These are phyloP conservation scores for Meiosimyza platycephala DNA, from an alignment of 2,888 invertebrate species.

Conservation along the genomic window DNA sequence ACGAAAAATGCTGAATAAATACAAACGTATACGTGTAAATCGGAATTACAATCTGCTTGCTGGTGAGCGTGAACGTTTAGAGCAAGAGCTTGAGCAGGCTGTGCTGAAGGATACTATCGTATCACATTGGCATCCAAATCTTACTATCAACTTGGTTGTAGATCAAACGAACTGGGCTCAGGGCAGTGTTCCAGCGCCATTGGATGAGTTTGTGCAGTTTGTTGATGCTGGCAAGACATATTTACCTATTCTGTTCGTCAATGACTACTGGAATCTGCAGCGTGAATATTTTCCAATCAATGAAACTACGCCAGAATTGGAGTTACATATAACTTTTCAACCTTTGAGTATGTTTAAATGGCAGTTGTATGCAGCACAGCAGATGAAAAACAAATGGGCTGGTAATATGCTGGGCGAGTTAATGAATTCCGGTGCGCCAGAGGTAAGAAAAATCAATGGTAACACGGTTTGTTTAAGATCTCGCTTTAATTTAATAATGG, in stretches of 20 bases:
- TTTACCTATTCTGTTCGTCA: slow-evolving; percentile 92
- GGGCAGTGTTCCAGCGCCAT: slow-evolving; percentile 90
- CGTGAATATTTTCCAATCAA: slow-evolving; percentile 94
- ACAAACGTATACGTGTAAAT: slow-evolving; percentile 85
- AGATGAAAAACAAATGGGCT: slow-evolving; percentile 88
- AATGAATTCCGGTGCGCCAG: slow-evolving; percentile 72
- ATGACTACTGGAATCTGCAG: slow-evolving; percentile 99
- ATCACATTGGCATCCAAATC: slow-evolving; percentile 99
- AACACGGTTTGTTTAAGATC: background rate
- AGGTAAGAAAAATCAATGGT: slow-evolving; percentile 47
- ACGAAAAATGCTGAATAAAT: slow-evolving; percentile 88
- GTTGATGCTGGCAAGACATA: slow-evolving; percentile 87
- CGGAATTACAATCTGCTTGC: slow-evolving; percentile 95
- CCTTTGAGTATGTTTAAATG: slow-evolving; percentile 97
- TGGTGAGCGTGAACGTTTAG: slow-evolving; percentile 72
- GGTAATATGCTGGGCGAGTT: slow-evolving; percentile 74
- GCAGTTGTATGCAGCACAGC: slow-evolving; percentile 98
- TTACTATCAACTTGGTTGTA: slow-evolving; percentile 93
- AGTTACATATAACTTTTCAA: slow-evolving; percentile 81
- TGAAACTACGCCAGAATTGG: slow-evolving; percentile 79
- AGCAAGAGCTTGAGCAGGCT: slow-evolving; percentile 77
- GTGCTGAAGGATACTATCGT: slow-evolving; percentile 86
- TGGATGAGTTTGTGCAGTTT: slow-evolving; percentile 93
- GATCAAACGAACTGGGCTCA: slow-evolving; percentile 96
- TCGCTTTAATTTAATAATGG: too few species aligned